Evolutionary conservation across 2,113 vertebrate genomes (phyloP), one percentile per base, ranked within the genome.

Genomic region (Copsychus sechellarum): DNA sequence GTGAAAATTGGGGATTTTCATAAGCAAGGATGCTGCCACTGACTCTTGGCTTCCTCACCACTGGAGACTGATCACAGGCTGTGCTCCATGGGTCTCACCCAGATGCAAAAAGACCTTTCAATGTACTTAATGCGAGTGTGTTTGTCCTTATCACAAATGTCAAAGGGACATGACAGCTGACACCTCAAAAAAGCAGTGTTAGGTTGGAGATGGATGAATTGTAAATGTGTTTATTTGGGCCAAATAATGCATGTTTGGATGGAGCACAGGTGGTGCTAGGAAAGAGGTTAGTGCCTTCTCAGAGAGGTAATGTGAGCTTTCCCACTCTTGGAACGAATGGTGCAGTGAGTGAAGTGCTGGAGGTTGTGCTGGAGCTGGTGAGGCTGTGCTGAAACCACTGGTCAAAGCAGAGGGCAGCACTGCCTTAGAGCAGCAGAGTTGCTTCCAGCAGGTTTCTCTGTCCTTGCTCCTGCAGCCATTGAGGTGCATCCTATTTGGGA

Each of bases 151-250:
- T 13, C 21, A n/a, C 33, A 71, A 58, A 42, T n/a, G 53, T 4
- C 0, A 10, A 1, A 54, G 54, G 64, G 38, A 34, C 0, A 1
- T 53, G 42, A 16, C 3, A 20, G 25, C 40, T 38, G 21, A 12
- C 42, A 20, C 8, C 16, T 80, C 29, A 58, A 50, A 51, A 57
- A 61, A 80, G 33, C 17, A 47, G 14, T 0, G 1, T 48, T 21
- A 43, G 54, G 8, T 19, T 86, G 42, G 53, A 29, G n/a, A 56
- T 14, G 31, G 24, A 11, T 1, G 0, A 34, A 26, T 26, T 2
- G 2, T 25, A 57, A 36, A 48, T 73, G 18, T 43, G 11, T 24
- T 74, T 54, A 22, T 11, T 58, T 8, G 21, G 60, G 19, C 14
- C 26, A 31, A 34, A 24, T 24, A 45, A 40, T 11, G 3, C 0